These are phyloP conservation scores for Porites rus DNA, from an alignment of 92 coral and sea anemone species.

Conservation along the genomic window DNA sequence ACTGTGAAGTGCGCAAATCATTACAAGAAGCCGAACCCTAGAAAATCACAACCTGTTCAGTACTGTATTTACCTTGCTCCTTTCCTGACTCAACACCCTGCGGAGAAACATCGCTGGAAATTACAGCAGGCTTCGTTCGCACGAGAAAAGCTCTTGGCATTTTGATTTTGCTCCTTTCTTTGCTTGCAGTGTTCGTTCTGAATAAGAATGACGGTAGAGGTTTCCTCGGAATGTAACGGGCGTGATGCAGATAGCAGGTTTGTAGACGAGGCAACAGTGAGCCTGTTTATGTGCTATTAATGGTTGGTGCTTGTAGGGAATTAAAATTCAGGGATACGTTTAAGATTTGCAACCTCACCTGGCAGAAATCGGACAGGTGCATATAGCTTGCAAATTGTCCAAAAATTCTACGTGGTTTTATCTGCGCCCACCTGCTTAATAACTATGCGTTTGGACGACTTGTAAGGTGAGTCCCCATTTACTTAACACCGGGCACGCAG, in stretches of 20 bases:
- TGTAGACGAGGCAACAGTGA: neutral
- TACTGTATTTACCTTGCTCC: slow-evolving; percentile 36
- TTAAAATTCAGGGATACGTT: slow-evolving; percentile 10
- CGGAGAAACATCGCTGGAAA: slow-evolving; percentile 51
- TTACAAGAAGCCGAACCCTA: slow-evolving; percentile 20
- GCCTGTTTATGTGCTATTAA: slow-evolving; percentile 38
- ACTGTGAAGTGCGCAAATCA: slow-evolving; percentile 26
- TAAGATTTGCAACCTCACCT: slow-evolving; percentile 27
- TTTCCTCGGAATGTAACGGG: neutral
- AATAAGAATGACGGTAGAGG: neutral
- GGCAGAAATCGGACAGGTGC: slow-evolving; percentile 27
- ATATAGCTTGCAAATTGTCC: slow-evolving; percentile 40
- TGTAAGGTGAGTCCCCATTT: slow-evolving; percentile 40
- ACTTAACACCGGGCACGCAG: slow-evolving; percentile 8
- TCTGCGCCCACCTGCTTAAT: slow-evolving; percentile 26
- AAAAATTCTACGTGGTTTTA: slow-evolving; percentile 34
- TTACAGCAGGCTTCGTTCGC: slow-evolving; percentile 54
- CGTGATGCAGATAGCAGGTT: slow-evolving; percentile 23
- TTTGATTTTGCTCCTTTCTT: slow-evolving; percentile 11
- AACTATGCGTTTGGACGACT: slow-evolving; percentile 27
- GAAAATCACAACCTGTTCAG: slow-evolving; percentile 39
- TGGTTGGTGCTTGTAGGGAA: slow-evolving; percentile 32
- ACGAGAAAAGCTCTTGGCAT: slow-evolving; percentile 79
- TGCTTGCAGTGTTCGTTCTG: neutral
- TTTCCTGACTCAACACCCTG: slow-evolving; percentile 41